Evolutionary conservation across 2,888 invertebrate species (phyloP), one percentile per base, ranked within the genome.

Genomic region (Drosophila multiciliata): DNA sequence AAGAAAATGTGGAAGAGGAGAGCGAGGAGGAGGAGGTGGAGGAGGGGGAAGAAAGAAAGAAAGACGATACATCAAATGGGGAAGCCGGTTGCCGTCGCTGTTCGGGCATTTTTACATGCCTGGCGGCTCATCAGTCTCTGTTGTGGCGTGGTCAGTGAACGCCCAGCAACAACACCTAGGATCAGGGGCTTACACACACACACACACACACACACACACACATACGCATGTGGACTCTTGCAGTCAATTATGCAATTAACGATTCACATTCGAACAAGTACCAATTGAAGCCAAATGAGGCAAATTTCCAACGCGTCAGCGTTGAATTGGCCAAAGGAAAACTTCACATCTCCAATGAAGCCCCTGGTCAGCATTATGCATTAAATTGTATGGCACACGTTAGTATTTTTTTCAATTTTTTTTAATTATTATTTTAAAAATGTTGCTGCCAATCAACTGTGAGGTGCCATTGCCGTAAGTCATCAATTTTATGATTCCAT

Each of bases 211-310:
- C 33, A 67, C 59, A 63, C 3, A 20, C n/a, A 42, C 23, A 36
- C 29, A 11, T 23, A 35, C 20, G 15, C 11, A 40, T 23, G 15
- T 6, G 33, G 23, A 40, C 15, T 73, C 73, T 76, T 76, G 75
- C 74, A 86, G 87, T 80, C 89, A 90, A 87, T 87, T 87, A 90
- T 87, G 87, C 85, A 87, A 87, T 90, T 87, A 87, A 80, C 79
- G 80, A 61, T 78, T 80, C 74, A 76, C 78, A 78, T 75, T 70
- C 84, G 69, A 83, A 73, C 75, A 83, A 89, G 78, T 78, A 78
- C 73, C 87, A 76, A 78, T 77, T 69, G 69, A 61, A 65, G 58
- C 62, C 84, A 89, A 90, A 87, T 83, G 90, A 78, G 70, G 87
- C 85, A 73, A 82, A 84, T 90, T 87, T 89, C 80, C 78, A 75